phyloP scores from a whole-genome alignment of 1,140 invertebrate species.

The Sycophila sp. region DNA sequence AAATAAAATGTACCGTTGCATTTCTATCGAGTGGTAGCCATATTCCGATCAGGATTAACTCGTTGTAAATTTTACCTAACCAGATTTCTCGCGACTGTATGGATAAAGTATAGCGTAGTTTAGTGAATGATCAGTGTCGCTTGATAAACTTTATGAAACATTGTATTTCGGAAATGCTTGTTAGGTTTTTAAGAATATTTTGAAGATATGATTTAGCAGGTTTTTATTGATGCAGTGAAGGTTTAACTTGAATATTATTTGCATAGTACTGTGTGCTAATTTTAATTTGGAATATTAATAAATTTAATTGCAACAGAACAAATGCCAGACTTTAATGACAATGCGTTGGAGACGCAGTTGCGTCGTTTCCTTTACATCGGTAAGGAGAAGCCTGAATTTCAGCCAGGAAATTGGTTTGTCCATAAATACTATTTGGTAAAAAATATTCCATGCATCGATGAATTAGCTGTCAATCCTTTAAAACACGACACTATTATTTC shows the following conservation, averaged over 20 bases:
- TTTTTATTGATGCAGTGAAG: background rate
- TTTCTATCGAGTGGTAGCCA: slow-evolving; percentile 26
- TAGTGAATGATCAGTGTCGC: background rate
- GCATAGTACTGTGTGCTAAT: background rate
- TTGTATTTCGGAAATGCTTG: too few species aligned
- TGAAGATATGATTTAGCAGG: background rate
- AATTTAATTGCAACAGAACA: slow-evolving; percentile 5
- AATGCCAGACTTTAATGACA: slow-evolving; percentile 39
- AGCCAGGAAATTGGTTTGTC: slow-evolving; percentile 68
- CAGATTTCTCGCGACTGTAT: background rate
- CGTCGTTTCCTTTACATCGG: slow-evolving; percentile 68
- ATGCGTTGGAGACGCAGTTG: slow-evolving; percentile 52
- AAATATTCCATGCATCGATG: slow-evolving; percentile 62
- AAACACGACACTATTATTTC: slow-evolving; percentile 24
- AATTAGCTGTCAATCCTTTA: slow-evolving; percentile 52
- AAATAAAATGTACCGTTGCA: slow-evolving; percentile 10
- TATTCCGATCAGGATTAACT: slow-evolving; percentile 20
- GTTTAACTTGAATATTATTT: background rate
- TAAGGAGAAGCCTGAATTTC: slow-evolving; percentile 68
- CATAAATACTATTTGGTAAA: slow-evolving; percentile 66
- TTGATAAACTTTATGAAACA: background rate
- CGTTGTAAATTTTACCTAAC: background rate
- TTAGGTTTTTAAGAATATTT: too few species aligned
- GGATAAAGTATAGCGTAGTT: background rate
- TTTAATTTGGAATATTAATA: slow-evolving; percentile 1